Base-by-base conservation (phyloP, 2,797 vertebrate species). In the Lithobates pipiens region DNA sequence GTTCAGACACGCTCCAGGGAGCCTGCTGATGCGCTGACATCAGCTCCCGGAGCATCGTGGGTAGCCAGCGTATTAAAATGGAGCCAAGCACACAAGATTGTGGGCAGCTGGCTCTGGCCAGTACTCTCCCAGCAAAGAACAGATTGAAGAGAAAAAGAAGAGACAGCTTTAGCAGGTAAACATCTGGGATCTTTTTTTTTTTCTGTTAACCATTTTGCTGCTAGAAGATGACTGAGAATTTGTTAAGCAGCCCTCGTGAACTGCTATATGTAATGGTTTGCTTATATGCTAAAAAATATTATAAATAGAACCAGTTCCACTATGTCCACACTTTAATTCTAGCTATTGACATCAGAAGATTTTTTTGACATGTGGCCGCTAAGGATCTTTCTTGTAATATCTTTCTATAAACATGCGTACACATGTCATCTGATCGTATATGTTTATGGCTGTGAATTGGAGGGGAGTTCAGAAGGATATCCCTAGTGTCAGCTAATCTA, bases 1-100 rank as follows among this genome's bases (percentile, higher is more conserved):
- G 76, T 84, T 80, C 81, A 80, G 81, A 84, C 86, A 87, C 81
- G 76, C 86, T 87, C 86, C 81, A 83, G 86, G 81, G 81, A 84
- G 61, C 86, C 86, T 79, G 71, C 86, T 87, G 86, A 83, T 87
- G 71, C 76, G 86, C 86, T 87, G 86, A 83, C 85, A 87, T 87
- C 86, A 87, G 86, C 85, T 84, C 69, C 76, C 86, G 34, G 34
- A 80, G 86, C 81, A 87, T 75, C 69, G 81, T 80, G 81, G 81
- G 81, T 87, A 87, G 75, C 76, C 76, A 50, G 39, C 77, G 61
- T 76, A 70, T 83, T 80, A 83, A 84, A 75, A 87, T 87, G 86
- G 81, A 87, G 81, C 67, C 71, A 77, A 76, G 39, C 76, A 79
- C 76, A 79, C 32, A 80, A 68, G 85, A 79, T 16, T 80, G 86